These are phyloP conservation scores for Himalopsyche japonica DNA, from an alignment of 2,888 invertebrate genomes.

Conservation along the genomic window DNA sequence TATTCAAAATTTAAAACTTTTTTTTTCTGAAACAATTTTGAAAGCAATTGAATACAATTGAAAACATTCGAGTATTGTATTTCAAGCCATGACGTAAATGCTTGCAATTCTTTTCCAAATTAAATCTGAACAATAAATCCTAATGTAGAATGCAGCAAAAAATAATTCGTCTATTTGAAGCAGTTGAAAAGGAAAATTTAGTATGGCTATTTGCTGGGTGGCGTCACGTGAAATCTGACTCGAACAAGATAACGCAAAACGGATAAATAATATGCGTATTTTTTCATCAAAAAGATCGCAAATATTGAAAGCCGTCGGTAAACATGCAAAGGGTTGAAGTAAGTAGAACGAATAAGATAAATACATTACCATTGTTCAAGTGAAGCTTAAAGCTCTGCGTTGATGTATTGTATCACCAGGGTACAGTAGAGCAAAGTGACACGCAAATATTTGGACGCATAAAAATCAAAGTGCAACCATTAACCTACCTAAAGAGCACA, in stretches of 20 bases:
- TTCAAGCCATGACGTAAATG: neutral
- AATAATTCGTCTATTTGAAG: neutral
- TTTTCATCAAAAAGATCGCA: slow-evolving; percentile 8
- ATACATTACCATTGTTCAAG: slow-evolving; percentile 29
- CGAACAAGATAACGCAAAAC: slow-evolving; percentile 8
- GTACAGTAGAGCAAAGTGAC: neutral
- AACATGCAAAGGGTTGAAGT: slow-evolving; percentile 29
- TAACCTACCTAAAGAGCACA: no score
- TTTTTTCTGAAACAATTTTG: neutral
- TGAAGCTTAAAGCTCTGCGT: slow-evolving; percentile 8
- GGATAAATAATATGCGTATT: slow-evolving; percentile 14
- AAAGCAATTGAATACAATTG: neutral
- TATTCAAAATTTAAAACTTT: no score
- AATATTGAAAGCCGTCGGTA: slow-evolving; percentile 26
- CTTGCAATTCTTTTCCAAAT: neutral
- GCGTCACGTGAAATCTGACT: slow-evolving; percentile 28
- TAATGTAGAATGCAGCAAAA: neutral
- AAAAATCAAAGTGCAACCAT: no score
- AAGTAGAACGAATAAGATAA: slow-evolving; percentile 40
- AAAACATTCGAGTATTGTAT: neutral
- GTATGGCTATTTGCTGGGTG: slow-evolving; percentile 16
- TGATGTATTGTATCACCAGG: slow-evolving; percentile 9
- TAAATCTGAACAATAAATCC: neutral
- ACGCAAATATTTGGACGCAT: no score
- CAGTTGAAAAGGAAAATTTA: neutral